Conservation (phyloP, 2,797 vertebrate species). For the Enteromius fasciolatus region DNA sequence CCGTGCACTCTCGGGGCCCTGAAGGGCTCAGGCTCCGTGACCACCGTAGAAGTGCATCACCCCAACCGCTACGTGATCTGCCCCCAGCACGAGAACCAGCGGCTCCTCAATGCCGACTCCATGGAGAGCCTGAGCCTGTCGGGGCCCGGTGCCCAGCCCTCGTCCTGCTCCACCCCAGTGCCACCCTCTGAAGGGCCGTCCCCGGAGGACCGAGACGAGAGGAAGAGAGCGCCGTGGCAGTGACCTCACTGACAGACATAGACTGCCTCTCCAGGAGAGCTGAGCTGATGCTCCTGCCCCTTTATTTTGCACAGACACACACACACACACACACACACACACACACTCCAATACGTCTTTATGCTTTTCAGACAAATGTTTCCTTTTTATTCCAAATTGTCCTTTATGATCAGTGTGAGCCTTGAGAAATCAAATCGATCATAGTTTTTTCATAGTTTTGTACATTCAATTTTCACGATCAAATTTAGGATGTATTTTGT, state of each 20-base stretch:
- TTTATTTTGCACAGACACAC: constrained; percentile 19
- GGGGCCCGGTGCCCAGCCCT: constrained; percentile 69
- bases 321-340: constrained; percentile 10
- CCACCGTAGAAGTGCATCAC: constrained; percentile 81
- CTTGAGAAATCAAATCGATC: background rate
- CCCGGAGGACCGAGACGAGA: constrained; percentile 62
- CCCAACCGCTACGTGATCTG: constrained; percentile 88
- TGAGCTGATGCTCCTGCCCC: constrained; percentile 22
- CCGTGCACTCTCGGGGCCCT: constrained; percentile 70
- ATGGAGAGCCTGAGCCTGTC: constrained; percentile 77
- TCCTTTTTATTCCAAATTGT: background rate
- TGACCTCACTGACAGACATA: constrained; percentile 51
- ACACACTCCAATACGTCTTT: background rate
- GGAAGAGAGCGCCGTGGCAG: constrained; percentile 73
- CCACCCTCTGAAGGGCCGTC: constrained; percentile 54
- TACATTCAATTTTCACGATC: too few species aligned
- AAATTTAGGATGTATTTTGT: too few species aligned
- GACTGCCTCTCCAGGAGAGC: constrained; percentile 1
- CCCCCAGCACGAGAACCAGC: constrained; percentile 81
- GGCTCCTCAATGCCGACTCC: constrained; percentile 71
- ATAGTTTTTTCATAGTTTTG: too few species aligned
- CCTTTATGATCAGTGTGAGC: background rate
- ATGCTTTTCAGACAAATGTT: constrained; percentile 1
- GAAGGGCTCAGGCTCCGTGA: constrained; percentile 79
- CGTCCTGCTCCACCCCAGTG: constrained; percentile 67